phyloP scores from a whole-genome alignment of 1,140 invertebrate genomes.

The Leptinotarsa defecta region DNA sequence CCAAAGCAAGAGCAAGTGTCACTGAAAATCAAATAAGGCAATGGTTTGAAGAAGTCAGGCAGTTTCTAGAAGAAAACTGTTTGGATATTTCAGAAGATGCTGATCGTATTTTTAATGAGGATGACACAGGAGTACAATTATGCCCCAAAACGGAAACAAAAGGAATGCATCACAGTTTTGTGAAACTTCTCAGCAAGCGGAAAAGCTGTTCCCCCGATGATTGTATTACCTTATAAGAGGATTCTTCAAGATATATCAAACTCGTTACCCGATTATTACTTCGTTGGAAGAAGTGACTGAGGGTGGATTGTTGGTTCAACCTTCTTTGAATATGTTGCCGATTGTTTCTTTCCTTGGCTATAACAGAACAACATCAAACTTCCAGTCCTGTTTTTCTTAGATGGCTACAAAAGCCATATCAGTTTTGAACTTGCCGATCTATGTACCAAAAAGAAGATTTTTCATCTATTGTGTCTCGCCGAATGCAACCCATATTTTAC shows the following conservation, averaged over 20 bases:
- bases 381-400: conserved; percentile 28
- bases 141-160: conserved; percentile 45
- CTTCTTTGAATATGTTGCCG: conserved; percentile 56
- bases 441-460: conserved; percentile 20
- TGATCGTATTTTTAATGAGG: conserved; percentile 50
- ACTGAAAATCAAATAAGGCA: conserved; percentile 22
- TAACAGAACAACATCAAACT: conserved; percentile 24
- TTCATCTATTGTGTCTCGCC: conserved; percentile 12
- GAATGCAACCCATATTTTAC: conserved; percentile 18
- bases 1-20: conserved; percentile 29
- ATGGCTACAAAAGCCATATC: conserved; percentile 31
- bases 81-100: conserved; percentile 46
- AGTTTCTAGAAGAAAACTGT: conserved; percentile 21
- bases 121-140: conserved; percentile 52
- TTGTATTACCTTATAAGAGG: background rate
- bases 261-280: conserved; percentile 50
- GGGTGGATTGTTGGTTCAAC: conserved; percentile 55
- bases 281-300: conserved; percentile 51
- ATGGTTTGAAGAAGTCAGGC: conserved; percentile 29
- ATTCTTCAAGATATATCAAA: conserved; percentile 16
- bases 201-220: conserved; percentile 15
- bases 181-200: conserved; percentile 44
- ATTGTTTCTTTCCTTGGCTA: conserved; percentile 52
- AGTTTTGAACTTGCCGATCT: conserved; percentile 18
- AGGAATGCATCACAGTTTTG: conserved; percentile 36